Conservation (phyloP, 2,113 vertebrate genomes). For the Mobula hypostoma region DNA sequence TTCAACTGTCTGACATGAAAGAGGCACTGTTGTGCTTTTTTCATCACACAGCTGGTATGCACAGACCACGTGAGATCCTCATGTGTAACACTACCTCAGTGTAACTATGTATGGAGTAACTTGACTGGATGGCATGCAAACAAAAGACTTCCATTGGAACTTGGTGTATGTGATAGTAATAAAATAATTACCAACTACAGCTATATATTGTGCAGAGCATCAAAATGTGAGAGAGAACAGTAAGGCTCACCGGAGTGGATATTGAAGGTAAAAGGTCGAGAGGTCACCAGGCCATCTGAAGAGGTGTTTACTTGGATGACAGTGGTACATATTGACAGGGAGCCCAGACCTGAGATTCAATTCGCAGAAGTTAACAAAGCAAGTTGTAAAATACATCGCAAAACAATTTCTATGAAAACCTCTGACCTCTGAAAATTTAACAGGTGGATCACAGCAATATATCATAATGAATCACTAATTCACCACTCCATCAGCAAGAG, state of each 20-base stretch:
- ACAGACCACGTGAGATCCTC: too few species aligned
- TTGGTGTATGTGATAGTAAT: too few species aligned
- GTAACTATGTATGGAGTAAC: too few species aligned
- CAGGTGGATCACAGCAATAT: neutral
- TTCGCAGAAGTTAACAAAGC: neutral
- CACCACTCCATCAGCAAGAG: too few species aligned
- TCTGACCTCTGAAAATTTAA: neutral
- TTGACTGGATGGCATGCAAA: too few species aligned
- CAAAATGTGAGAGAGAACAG: neutral
- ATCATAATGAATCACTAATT: neutral
- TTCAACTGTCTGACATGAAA: too few species aligned
- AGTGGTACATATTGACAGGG: neutral
- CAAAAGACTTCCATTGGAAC: too few species aligned
- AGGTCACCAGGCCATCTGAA: slow-evolving; percentile 3
- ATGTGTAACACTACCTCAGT: too few species aligned
- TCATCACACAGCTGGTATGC: too few species aligned
- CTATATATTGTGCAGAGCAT: neutral
- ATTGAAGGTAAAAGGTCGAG: slow-evolving; percentile 7
- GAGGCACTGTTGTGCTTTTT: too few species aligned
- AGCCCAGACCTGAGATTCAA: neutral
- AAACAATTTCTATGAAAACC: neutral
- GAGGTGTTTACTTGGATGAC: slow-evolving; percentile 25
- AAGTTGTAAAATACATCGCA: neutral
- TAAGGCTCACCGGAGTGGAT: neutral
- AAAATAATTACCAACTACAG: too few species aligned